Base-by-base conservation (phyloP, 2,888 invertebrate genomes). In the Trissolcus japonicus region DNA sequence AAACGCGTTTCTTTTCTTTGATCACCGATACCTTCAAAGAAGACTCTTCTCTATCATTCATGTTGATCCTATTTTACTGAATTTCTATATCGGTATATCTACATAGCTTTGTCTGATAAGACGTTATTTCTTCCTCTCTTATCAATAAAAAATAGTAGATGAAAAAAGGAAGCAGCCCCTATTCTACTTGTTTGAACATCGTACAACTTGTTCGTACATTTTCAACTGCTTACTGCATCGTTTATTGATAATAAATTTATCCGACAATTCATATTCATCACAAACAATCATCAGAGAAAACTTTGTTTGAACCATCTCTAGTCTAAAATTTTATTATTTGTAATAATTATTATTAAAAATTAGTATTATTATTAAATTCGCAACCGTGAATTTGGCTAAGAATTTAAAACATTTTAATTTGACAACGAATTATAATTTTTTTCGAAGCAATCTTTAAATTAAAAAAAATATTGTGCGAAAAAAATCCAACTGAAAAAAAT, bases 31-130 rank as follows among this genome's bases (percentile, higher is more conserved):
- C 76, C 83, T 79, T 84, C 85, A 85, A 86, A 86, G 83, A 68
- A 68, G 35, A 0, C 50, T 54, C 62, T 79, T 81, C 78, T 81
- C 78, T 81, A 83, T 83, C 83, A 85, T 86, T 86, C 85, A 85
- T 85, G 85, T 84, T 84, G 83, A 86, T 86, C 85, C 84, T 83
- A 84, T 85, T 86, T 86, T 83, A 86, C 83, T 83, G 82, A 82
- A 80, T 85, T 86, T 86, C 85, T 85, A 86, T 86, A 85, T 86
- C 84, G 84, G 83, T 85, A 84, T 83, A 84, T 83, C 79, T 82
- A 67, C 77, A 77, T 77, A 72, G 72, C 77, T 77, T 77, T 77
- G 77, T 73, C 57, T 46, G 63, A 67, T 76, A 72, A 63, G 57
- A 68, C 65, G 63, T 77, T 77, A 72, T 73, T 62, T 57, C 50